phyloP scores from a whole-genome alignment of 2,797 vertebrate genomes.

The Sebastes cheni region DNA sequence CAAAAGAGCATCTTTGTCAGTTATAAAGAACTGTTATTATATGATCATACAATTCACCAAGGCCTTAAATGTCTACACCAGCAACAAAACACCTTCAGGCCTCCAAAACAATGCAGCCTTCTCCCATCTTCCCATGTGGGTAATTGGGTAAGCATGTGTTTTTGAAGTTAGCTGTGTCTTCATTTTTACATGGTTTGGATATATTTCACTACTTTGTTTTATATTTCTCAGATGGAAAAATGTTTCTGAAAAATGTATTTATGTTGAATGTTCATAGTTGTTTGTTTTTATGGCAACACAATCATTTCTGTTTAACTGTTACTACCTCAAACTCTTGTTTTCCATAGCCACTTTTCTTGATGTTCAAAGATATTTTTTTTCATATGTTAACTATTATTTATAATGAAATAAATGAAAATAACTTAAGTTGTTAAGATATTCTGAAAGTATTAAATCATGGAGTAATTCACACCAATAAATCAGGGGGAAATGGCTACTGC shows the following conservation, averaged over 20 bases:
- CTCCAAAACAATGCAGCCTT: not conserved
- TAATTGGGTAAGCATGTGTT: not conserved
- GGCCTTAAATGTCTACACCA: not conserved
- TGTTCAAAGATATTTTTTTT: not conserved
- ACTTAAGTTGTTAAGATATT: too few species aligned
- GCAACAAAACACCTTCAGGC: not conserved
- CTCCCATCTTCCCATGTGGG: not conserved
- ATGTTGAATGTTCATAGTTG: not conserved
- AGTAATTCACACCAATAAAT: not conserved
- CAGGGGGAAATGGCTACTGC: not conserved
- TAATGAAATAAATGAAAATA: slow-evolving; percentile 14
- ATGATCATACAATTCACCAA: not conserved
- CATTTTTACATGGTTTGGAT: not conserved
- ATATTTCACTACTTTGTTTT: not conserved
- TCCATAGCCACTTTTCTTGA: not conserved
- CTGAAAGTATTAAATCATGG: not conserved
- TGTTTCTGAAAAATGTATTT: not conserved
- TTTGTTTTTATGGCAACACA: not conserved
- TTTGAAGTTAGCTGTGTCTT: not conserved
- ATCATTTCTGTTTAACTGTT: not conserved
- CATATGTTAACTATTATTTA: not conserved
- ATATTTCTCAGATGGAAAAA: not conserved
- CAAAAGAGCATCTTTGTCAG: not conserved
- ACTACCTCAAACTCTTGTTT: slow-evolving; percentile 39
- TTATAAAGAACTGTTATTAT: not conserved